A percentile compares a stretch with the other conserved stretches of the same genome.
Conservation (phyloP, 1,140 invertebrate species). For the Sycophila sp. region DNA sequence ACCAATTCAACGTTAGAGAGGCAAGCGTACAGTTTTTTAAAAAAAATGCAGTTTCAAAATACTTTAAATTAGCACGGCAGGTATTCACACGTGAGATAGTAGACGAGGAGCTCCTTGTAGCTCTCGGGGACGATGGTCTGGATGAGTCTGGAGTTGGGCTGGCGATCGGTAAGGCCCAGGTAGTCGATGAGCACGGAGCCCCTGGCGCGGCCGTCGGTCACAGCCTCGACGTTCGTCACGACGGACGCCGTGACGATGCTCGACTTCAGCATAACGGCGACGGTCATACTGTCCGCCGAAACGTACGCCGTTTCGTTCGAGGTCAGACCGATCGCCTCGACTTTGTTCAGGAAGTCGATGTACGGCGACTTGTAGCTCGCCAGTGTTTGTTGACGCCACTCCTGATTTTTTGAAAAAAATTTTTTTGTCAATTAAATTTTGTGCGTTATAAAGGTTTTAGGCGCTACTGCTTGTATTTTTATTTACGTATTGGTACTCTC, state of each 20-base stretch:
- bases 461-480: too few species aligned
- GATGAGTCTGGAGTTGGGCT: slow-evolving; percentile 47
- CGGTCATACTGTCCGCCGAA: slow-evolving; percentile 49
- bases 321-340: slow-evolving; percentile 50
- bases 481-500: too few species aligned
- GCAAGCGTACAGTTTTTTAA: too few species aligned
- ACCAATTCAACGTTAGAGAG: too few species aligned
- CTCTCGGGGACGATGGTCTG: slow-evolving; percentile 39
- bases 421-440: too few species aligned
- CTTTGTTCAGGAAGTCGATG: slow-evolving; percentile 60
- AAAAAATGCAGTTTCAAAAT: too few species aligned
- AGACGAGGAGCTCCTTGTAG: slow-evolving; percentile 43
- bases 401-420: slow-evolving; percentile 43
- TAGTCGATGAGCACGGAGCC: slow-evolving; percentile 51
- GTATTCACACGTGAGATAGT: slow-evolving; percentile 37
- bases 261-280: slow-evolving; percentile 52
- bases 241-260: slow-evolving; percentile 38
- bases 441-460: too few species aligned
- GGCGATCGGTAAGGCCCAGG: slow-evolving; percentile 26
- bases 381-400: slow-evolving; percentile 58
- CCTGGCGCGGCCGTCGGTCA: slow-evolving; percentile 39
- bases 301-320: slow-evolving; percentile 39
- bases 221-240: slow-evolving; percentile 42
- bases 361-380: slow-evolving; percentile 53
- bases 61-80: not conserved